Evolutionary conservation across 2,113 vertebrate species (phyloP).

Genomic region (Equus przewalskii): DNA sequence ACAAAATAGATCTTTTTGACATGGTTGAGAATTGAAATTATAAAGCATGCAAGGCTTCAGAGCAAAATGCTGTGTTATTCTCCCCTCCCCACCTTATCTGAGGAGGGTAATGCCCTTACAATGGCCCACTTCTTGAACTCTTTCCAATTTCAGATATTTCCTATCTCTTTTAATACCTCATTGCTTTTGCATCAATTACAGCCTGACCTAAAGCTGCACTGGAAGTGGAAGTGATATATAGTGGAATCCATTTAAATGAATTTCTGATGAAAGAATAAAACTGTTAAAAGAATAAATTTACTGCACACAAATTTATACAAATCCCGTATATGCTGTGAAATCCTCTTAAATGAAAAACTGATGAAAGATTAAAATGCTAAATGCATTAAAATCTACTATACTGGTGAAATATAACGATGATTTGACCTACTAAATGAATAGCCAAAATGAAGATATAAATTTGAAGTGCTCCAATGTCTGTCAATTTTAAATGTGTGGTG

Average conservation of each 20-base stretch:
- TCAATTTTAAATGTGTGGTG: slow-evolving; percentile 84
- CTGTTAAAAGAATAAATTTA: slow-evolving; percentile 90
- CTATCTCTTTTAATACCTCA: slow-evolving; percentile 89
- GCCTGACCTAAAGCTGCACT: slow-evolving; percentile 87
- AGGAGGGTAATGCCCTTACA: slow-evolving; percentile 80
- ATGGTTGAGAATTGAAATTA: slow-evolving; percentile 78
- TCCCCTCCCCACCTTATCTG: slow-evolving; percentile 22
- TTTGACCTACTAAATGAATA: slow-evolving; percentile 89
- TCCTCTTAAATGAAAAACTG: slow-evolving; percentile 89
- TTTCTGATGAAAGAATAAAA: slow-evolving; percentile 92
- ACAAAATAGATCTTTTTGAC: slow-evolving; percentile 68
- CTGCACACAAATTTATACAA: slow-evolving; percentile 90
- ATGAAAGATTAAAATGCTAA: slow-evolving; percentile 91
- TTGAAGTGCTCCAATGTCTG: slow-evolving; percentile 79
- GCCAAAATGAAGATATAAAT: slow-evolving; percentile 83
- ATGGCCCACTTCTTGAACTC: slow-evolving; percentile 85
- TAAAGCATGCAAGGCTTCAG: slow-evolving; percentile 62
- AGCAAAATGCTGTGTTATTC: slow-evolving; percentile 70
- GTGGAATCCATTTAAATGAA: slow-evolving; percentile 90
- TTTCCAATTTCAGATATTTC: slow-evolving; percentile 88
- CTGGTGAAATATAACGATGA: slow-evolving; percentile 88
- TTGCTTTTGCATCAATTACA: slow-evolving; percentile 91
- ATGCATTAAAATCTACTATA: slow-evolving; percentile 88
- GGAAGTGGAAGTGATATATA: slow-evolving; percentile 88
- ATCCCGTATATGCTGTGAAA: slow-evolving; percentile 87